These are phyloP conservation scores for Argopecten irradians DNA, from an alignment of 1,140 invertebrate species.

Conservation along the genomic window DNA sequence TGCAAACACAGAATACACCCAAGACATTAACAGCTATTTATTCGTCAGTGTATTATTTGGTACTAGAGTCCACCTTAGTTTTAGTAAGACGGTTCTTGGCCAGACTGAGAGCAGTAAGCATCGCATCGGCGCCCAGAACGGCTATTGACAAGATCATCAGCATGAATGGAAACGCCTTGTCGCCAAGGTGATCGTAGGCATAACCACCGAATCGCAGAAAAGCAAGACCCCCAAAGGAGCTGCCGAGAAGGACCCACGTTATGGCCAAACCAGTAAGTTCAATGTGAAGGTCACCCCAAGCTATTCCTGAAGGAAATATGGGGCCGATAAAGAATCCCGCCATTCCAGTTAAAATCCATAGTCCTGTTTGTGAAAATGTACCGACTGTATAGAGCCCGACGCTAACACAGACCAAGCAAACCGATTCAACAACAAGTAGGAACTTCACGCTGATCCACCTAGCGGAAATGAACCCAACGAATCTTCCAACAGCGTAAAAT, in stretches of 20 bases:
- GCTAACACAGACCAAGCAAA: not conserved
- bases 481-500: conserved; percentile 15
- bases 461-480: conserved; percentile 11
- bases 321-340: conserved; percentile 25
- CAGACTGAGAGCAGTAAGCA: not conserved
- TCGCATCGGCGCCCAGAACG: not conserved
- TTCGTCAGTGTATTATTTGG: too few relatives aligned
- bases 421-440: conserved; percentile 14
- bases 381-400: not conserved
- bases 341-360: conserved; percentile 4
- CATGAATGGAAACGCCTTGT: not conserved
- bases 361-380: not conserved
- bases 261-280: conserved; percentile 33
- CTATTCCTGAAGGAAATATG: conserved; percentile 36
- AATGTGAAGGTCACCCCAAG: conserved; percentile 35
- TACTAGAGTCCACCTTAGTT: not conserved
- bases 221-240: conserved; percentile 26
- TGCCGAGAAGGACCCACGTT: not conserved
- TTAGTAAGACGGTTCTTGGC: not conserved
- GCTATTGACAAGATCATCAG: not conserved
- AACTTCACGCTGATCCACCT: conserved; percentile 8
- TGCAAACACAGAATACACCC: too few relatives aligned
- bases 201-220: conserved; percentile 11
- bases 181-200: conserved; percentile 19
- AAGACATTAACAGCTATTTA: too few relatives aligned